Percentiles rank a stretch among this genome's conserved stretches.
These are phyloP conservation scores for Okamejei kenojei DNA, from an alignment of 2,797 vertebrate species.

Conservation along the genomic window DNA sequence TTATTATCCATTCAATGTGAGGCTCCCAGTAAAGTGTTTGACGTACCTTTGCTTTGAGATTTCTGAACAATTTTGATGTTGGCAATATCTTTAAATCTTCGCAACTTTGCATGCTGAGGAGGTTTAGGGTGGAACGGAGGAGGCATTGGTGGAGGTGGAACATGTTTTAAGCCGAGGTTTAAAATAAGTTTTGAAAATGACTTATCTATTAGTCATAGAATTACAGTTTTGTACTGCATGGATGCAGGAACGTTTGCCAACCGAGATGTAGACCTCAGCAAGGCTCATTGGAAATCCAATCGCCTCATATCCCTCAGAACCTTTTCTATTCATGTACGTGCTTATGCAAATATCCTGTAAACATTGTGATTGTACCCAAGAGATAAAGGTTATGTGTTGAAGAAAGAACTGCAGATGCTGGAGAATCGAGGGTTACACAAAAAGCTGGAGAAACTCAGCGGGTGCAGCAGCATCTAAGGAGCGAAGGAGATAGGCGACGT, in stretches of 20 bases:
- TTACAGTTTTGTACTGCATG: neutral
- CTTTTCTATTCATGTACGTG: too few species aligned
- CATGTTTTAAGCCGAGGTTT: neutral
- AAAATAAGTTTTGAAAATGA: neutral
- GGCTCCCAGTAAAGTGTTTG: neutral
- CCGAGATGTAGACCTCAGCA: too few species aligned
- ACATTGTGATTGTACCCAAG: too few species aligned
- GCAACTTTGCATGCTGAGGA: neutral
- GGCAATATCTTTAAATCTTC: neutral
- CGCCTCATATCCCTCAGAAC: too few species aligned
- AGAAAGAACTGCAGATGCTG: too few species aligned
- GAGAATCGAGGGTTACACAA: too few species aligned
- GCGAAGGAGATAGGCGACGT: too few species aligned
- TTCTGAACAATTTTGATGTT: neutral
- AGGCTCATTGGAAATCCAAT: too few species aligned
- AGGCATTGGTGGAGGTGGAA: neutral
- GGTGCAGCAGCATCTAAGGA: too few species aligned
- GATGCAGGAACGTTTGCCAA: neutral
- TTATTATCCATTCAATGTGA: neutral
- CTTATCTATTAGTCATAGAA: neutral
- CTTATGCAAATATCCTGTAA: too few species aligned
- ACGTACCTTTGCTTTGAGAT: neutral
- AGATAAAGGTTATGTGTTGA: too few species aligned
- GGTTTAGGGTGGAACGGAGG: neutral
- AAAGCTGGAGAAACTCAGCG: too few species aligned